phyloP scores from a whole-genome alignment of 2,888 invertebrate species.

The Monoplex corrugatus region DNA sequence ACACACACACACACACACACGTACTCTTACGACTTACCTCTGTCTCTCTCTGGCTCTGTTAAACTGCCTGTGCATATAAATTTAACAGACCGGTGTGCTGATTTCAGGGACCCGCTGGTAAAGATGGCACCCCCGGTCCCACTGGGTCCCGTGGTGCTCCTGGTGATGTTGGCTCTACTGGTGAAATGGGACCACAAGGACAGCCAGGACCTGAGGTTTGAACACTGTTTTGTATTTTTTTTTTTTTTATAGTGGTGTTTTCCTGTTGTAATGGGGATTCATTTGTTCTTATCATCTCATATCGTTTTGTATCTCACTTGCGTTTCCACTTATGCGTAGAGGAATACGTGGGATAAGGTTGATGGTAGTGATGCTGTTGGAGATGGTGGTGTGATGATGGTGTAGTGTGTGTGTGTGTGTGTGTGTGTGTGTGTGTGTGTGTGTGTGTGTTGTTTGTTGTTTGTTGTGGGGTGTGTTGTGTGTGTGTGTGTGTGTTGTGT shows the following conservation, averaged over 20 bases:
- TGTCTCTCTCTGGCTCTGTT: too few relatives aligned
- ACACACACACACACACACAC: too few relatives aligned
- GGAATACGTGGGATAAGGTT: too few relatives aligned
- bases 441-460: neutral
- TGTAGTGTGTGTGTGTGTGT: neutral
- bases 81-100: neutral
- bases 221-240: neutral
- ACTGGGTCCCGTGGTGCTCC: conserved; percentile 69
- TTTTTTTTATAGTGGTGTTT: neutral
- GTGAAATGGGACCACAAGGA: conserved; percentile 69
- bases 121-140: conserved; percentile 67
- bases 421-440: neutral
- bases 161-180: conserved; percentile 72
- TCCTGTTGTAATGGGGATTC: too few relatives aligned
- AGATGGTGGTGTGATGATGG: too few relatives aligned
- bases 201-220: conserved; percentile 71
- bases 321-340: too few relatives aligned
- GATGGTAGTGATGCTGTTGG: too few relatives aligned
- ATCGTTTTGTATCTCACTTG: too few relatives aligned
- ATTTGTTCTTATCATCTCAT: too few relatives aligned
- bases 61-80: neutral
- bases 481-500: neutral
- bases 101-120: conserved; percentile 70
- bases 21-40: too few relatives aligned
- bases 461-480: too few relatives aligned